phyloP scores from a whole-genome alignment of 1,140 invertebrate species.

The Acromyrmex echinatior region DNA sequence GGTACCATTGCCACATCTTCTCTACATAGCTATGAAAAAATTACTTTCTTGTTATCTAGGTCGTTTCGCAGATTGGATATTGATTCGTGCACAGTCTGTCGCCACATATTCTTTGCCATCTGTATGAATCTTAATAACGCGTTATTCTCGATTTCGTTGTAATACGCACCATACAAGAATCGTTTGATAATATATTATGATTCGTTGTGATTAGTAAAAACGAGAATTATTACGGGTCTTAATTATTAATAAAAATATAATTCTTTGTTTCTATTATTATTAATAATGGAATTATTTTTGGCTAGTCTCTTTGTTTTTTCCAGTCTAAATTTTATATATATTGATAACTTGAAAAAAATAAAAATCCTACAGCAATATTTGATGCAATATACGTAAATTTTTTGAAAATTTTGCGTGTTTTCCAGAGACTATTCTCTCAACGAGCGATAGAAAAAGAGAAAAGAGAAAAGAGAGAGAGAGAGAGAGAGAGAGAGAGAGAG shows the following conservation, averaged over 20 bases:
- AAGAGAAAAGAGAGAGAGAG: too few relatives aligned
- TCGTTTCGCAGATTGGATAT: slow-evolving; percentile 38
- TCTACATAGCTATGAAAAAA: slow-evolving; percentile 19
- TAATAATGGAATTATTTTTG: neutral
- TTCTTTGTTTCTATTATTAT: neutral
- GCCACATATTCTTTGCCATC: slow-evolving; percentile 6
- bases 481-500: neutral
- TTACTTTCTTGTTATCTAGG: slow-evolving; percentile 41
- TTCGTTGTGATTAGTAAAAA: neutral
- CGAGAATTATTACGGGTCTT: neutral
- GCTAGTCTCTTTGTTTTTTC: neutral
- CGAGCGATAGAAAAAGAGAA: neutral
- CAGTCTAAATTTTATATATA: neutral
- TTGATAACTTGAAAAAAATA: neutral
- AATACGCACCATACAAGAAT: neutral
- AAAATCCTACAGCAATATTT: neutral
- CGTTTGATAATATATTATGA: neutral
- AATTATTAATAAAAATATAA: neutral
- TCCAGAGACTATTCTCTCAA: neutral
- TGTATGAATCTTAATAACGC: slow-evolving; percentile 20
- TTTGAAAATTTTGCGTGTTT: neutral
- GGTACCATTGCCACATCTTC: neutral
- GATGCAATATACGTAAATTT: neutral
- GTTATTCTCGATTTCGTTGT: slow-evolving; percentile 2
- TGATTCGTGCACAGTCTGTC: slow-evolving; percentile 26